Base-by-base conservation (phyloP, 2,113 vertebrate species). In the Abramis brama region DNA sequence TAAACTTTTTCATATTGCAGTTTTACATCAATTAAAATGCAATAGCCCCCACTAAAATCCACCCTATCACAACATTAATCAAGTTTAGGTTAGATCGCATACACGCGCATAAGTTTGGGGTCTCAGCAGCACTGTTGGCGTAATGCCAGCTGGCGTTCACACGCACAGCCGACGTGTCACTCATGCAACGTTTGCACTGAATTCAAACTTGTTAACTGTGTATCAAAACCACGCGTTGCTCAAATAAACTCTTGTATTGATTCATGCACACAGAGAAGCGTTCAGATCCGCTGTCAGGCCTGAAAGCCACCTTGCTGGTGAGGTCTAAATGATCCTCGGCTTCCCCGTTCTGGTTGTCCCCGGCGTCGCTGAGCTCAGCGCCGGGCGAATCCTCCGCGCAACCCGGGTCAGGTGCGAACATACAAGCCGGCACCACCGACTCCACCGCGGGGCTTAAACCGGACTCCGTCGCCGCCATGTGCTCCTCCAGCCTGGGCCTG, bases 241-340 rank as follows among this genome's bases (percentile, higher is more conserved):
- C 0, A 74, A 86, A 45, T 17, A 64, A 68, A 76, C 57, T 33
- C 6, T 17, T 27, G 50, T 12, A 74, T 4, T 17, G 57, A 5
- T 27, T 75, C 39, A 19, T 59, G 36, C 52, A 70, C 50, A 59
- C 9, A 15, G 2, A 30, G 13, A 52, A 68, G 27, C 12, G 30
- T 25, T 70, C 5, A 36, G 17, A 78, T 0, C 12, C 43, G 17
- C 9, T 8, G 5, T 33, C 5, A 47, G 79, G 10, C 87, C 68
- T 82, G 5, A 43, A 95, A 95, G 96, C 95, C 94, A 98, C 97
- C 96, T 98, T 98, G 88, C 94, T 97, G 90, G 96, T 97, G 82
- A 97, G 93, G 89, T 98, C 95, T 88, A 97, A 90, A 89, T 96
- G 89, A 91, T 92, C 93, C 91, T 12, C 95, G 83, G 95, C 89